Conservation (phyloP, 2,113 vertebrate genomes). For the Ariopsis seemanni region DNA sequence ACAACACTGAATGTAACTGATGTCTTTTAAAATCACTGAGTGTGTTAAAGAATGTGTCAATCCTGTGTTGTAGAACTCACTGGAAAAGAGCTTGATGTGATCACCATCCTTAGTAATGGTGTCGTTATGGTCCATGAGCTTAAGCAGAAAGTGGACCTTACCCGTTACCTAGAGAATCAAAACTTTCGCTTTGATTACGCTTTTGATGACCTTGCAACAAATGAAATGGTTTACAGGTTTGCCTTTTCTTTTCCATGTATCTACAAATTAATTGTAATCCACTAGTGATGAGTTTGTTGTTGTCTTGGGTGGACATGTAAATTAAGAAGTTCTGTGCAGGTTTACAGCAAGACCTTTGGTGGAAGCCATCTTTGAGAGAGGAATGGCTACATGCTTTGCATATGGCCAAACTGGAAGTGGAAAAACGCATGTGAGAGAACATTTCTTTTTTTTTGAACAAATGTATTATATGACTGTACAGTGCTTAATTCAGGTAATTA, state of each 20-base stretch:
- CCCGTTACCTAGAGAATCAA: constrained; percentile 96
- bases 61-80: constrained; percentile 77
- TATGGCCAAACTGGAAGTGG: constrained; percentile 98
- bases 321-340: constrained; percentile 65
- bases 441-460: background rate
- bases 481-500: background rate
- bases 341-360: constrained; percentile 96
- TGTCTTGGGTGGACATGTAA: background rate
- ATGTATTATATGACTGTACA: background rate
- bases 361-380: constrained; percentile 96
- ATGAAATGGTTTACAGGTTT: constrained; percentile 99
- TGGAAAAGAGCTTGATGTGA: constrained; percentile 95
- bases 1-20: background rate
- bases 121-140: constrained; percentile 99
- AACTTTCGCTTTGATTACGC: constrained; percentile 99
- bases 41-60: background rate
- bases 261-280: background rate
- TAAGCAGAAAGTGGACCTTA: constrained; percentile 98
- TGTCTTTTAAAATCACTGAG: background rate
- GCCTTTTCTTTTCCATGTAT: background rate
- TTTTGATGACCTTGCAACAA: constrained; percentile 92
- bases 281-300: background rate
- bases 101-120: constrained; percentile 98
- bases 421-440: constrained; percentile 90
- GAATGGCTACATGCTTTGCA: constrained; percentile 98